Conservation (phyloP, 2,797 vertebrate species). For the Sphenodon punctatus region DNA sequence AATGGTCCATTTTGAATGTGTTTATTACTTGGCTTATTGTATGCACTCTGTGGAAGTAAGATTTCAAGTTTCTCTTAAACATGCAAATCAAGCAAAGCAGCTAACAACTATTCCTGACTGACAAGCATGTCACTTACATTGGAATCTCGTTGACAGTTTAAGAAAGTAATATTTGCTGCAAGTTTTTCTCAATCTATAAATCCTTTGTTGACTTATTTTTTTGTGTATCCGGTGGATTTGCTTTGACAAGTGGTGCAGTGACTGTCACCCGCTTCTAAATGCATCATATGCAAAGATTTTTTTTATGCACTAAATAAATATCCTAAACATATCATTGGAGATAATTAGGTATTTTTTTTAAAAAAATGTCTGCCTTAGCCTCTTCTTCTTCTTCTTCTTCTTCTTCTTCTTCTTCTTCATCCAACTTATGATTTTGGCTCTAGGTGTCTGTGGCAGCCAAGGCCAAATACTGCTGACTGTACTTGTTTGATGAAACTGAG, state of each 20-base stretch:
- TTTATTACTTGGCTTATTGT: not conserved
- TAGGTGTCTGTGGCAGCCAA: not conserved
- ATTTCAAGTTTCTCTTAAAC: not conserved
- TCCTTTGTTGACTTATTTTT: not conserved
- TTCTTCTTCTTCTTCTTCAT: not conserved
- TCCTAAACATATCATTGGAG: not conserved
- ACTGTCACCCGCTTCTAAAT: not conserved
- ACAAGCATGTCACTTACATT: not conserved
- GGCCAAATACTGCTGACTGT: not conserved
- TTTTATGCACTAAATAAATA: not conserved
- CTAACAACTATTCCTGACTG: conserved; percentile 36
- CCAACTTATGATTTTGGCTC: not conserved
- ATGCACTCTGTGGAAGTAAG: not conserved
- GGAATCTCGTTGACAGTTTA: conserved; percentile 24
- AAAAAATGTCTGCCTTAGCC: not conserved
- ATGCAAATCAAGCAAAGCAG: not conserved
- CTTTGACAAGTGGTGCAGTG: not conserved
- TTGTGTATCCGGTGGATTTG: not conserved
- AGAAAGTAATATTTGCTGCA: conserved; percentile 42
- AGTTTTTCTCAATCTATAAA: conserved; percentile 27
- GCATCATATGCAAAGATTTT: not conserved
- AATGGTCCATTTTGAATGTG: not conserved
- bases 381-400: not conserved
- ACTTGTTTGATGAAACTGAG: not conserved
- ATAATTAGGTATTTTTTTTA: not conserved